A percentile compares a stretch with the other conserved stretches of the same genome.
Evolutionary conservation across 1,140 invertebrate genomes (phyloP).

Genomic region (Drosophila erecta): DNA sequence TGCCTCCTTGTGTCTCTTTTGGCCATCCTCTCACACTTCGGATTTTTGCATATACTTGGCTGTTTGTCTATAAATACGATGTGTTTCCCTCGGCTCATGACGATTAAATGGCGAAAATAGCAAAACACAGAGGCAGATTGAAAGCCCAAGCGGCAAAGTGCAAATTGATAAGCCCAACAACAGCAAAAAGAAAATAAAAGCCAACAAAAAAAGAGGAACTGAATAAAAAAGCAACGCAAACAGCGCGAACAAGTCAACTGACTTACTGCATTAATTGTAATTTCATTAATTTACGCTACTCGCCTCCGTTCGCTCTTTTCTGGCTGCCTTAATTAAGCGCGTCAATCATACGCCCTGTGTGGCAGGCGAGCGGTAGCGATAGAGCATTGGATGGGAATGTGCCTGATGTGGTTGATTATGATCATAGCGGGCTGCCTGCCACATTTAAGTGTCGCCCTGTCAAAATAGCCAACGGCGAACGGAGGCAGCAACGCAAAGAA

Average conservation of each 20-base stretch:
- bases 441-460: constrained; percentile 71
- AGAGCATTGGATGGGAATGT: constrained; percentile 34
- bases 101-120: constrained; percentile 25
- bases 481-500: constrained; percentile 44
- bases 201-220: not conserved
- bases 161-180: constrained; percentile 50
- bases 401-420: constrained; percentile 33
- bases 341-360: constrained; percentile 76
- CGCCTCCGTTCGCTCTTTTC: constrained; percentile 24
- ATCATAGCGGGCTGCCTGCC: constrained; percentile 46
- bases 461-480: constrained; percentile 45
- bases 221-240: not conserved
- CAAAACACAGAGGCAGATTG: not conserved
- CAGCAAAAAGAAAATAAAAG: not conserved
- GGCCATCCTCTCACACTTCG: not conserved
- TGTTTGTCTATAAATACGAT: constrained; percentile 22
- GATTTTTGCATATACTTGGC: constrained; percentile 1
- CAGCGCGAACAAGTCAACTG: constrained; percentile 38
- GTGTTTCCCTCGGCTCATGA: not conserved
- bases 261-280: constrained; percentile 74
- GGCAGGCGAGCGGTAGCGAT: constrained; percentile 24
- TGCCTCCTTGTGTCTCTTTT: not conserved
- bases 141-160: constrained; percentile 29
- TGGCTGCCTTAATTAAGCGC: constrained; percentile 65
- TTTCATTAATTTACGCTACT: constrained; percentile 71